A percentile compares a stretch with the other conserved stretches of the same genome.
Evolutionary conservation across 2,888 invertebrate species (phyloP).

Genomic region (Hypselothyrea guttata): DNA sequence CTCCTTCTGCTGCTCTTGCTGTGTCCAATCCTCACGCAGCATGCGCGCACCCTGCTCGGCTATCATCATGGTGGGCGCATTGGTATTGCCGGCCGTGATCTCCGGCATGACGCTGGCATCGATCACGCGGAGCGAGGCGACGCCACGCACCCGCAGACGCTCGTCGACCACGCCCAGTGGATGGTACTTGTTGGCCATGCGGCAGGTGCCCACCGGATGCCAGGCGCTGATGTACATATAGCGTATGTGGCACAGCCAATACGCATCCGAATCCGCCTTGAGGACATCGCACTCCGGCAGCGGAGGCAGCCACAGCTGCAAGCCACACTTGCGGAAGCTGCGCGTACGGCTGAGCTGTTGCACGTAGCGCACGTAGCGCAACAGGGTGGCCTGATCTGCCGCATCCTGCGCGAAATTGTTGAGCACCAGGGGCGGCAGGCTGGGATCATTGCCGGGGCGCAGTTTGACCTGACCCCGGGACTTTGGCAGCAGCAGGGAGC

Average conservation of each 20-base stretch:
- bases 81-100: slow-evolving; percentile 90
- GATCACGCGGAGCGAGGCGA: slow-evolving; percentile 88
- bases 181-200: slow-evolving; percentile 85
- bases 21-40: slow-evolving; percentile 46
- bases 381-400: slow-evolving; percentile 81
- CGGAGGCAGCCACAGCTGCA: slow-evolving; percentile 66
- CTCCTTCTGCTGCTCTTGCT: not conserved
- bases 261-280: slow-evolving; percentile 80
- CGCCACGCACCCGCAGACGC: slow-evolving; percentile 84
- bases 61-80: slow-evolving; percentile 93
- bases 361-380: slow-evolving; percentile 79
- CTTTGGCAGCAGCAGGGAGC: slow-evolving; percentile 78
- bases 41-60: slow-evolving; percentile 89
- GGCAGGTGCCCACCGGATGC: slow-evolving; percentile 88
- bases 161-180: slow-evolving; percentile 83
- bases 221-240: slow-evolving; percentile 84
- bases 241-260: slow-evolving; percentile 85
- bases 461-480: slow-evolving; percentile 83
- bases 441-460: slow-evolving; percentile 82
- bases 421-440: slow-evolving; percentile 84
- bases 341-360: slow-evolving; percentile 81
- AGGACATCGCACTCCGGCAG: slow-evolving; percentile 65
- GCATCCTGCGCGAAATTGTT: slow-evolving; percentile 84
- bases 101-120: slow-evolving; percentile 93
- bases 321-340: slow-evolving; percentile 81